Evolutionary conservation across 30 jellyfish, hydroid and myxozoan genomes (phyloP).

Genomic region (Chironex yamaguchii): DNA sequence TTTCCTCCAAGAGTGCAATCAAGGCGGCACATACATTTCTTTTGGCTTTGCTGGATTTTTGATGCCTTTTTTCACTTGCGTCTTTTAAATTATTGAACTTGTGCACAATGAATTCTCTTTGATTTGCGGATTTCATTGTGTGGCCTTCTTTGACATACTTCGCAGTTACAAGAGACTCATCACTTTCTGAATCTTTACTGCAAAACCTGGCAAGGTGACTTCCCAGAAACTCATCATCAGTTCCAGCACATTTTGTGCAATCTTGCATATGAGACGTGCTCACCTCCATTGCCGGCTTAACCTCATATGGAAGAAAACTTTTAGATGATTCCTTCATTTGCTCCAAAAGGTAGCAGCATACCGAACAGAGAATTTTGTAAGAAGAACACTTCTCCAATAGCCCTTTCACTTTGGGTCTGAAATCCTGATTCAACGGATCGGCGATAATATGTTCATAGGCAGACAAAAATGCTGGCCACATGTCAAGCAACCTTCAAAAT

Average conservation of each 20-base stretch:
- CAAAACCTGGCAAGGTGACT: slow-evolving; percentile 3
- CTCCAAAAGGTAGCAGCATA: slow-evolving; percentile 41
- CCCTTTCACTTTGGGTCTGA: slow-evolving; percentile 29
- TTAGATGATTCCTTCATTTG: slow-evolving; percentile 23
- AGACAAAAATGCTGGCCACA: slow-evolving; percentile 78
- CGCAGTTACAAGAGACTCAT: not conserved
- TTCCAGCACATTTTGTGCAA: slow-evolving; percentile 27
- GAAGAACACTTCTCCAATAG: slow-evolving; percentile 14
- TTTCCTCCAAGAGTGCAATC: not conserved
- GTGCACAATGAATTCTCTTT: slow-evolving; percentile 4
- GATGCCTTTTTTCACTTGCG: slow-evolving; percentile 1
- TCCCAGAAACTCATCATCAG: slow-evolving; percentile 23
- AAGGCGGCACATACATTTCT: not conserved
- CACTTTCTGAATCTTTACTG: not conserved
- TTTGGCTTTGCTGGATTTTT: slow-evolving; percentile 20
- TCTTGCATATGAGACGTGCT: slow-evolving; percentile 12
- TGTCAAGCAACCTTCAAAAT: slow-evolving; percentile 44
- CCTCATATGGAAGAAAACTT: slow-evolving; percentile 40
- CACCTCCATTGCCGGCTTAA: slow-evolving; percentile 34
- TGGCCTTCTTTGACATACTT: not conserved
- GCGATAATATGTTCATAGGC: slow-evolving; percentile 73
- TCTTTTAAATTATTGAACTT: not conserved
- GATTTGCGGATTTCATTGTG: slow-evolving; percentile 2
- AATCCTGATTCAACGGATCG: slow-evolving; percentile 4
- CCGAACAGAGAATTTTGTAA: slow-evolving; percentile 9